phyloP scores from a whole-genome alignment of 2,113 vertebrate genomes.

The Dasyprocta punctata region DNA sequence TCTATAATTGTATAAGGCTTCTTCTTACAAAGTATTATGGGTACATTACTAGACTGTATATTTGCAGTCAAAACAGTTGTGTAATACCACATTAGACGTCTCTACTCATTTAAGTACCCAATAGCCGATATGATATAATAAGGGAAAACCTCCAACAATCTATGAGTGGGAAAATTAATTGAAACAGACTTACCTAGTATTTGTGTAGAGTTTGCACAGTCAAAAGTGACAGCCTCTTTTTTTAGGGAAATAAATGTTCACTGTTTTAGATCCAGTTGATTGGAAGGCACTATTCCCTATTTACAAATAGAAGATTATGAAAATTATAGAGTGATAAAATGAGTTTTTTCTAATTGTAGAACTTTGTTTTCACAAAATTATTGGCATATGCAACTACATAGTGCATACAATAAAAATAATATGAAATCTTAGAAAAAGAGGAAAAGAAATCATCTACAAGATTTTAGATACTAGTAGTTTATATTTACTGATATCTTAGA shows the following conservation, averaged over 20 bases:
- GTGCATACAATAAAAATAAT: not conserved
- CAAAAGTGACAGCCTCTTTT: conserved; percentile 96
- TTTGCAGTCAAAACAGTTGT: not conserved
- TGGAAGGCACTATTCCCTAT: conserved; percentile 92
- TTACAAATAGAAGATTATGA: conserved; percentile 2
- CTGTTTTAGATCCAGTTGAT: conserved; percentile 81
- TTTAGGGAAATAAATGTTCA: conserved; percentile 98
- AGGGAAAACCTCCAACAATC: not conserved
- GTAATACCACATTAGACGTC: no score
- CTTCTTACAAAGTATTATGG: conserved; percentile 35
- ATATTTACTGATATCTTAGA: not conserved
- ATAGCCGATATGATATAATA: not conserved
- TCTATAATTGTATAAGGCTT: conserved; percentile 7
- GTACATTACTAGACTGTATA: not conserved
- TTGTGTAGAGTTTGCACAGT: conserved; percentile 94
- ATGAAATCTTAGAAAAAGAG: not conserved
- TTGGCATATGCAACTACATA: not conserved
- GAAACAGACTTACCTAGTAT: conserved; percentile 91
- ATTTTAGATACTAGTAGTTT: not conserved
- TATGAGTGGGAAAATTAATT: conserved; percentile 8
- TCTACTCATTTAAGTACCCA: not conserved
- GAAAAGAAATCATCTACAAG: not conserved
- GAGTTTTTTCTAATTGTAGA: conserved; percentile 41
- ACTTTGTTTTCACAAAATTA: conserved; percentile 53
- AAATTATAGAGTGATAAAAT: conserved; percentile 48